Conservation (phyloP, 2,797 vertebrate genomes). For the Uromys caudimaculatus region DNA sequence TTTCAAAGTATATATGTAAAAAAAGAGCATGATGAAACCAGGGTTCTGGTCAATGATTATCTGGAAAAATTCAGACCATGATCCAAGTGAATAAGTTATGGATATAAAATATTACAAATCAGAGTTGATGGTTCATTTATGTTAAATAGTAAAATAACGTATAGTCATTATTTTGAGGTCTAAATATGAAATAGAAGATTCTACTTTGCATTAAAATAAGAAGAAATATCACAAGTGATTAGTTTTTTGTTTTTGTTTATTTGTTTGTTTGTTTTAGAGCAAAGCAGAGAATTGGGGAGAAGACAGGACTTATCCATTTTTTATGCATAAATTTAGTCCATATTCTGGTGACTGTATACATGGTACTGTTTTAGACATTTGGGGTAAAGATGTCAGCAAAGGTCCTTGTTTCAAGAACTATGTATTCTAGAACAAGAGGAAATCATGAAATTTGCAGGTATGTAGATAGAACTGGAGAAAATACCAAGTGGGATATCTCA, state of each 20-base stretch:
- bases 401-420: neutral
- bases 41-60: neutral
- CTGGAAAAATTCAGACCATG: neutral
- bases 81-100: constrained; percentile 11
- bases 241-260: neutral
- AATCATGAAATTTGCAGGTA: neutral
- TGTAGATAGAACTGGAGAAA: neutral
- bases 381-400: neutral
- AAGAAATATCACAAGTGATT: neutral
- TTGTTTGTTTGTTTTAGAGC: neutral
- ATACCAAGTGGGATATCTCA: neutral
- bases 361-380: neutral
- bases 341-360: neutral
- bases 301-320: neutral
- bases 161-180: neutral
- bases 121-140: neutral
- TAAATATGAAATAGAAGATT: neutral
- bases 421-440: neutral
- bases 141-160: neutral
- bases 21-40: neutral
- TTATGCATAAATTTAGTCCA: neutral
- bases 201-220: neutral
- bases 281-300: neutral
- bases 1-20: constrained; percentile 52
- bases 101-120: neutral